Evolutionary conservation across 2,113 vertebrate species (phyloP).

Genomic region (Diadophis punctatus): DNA sequence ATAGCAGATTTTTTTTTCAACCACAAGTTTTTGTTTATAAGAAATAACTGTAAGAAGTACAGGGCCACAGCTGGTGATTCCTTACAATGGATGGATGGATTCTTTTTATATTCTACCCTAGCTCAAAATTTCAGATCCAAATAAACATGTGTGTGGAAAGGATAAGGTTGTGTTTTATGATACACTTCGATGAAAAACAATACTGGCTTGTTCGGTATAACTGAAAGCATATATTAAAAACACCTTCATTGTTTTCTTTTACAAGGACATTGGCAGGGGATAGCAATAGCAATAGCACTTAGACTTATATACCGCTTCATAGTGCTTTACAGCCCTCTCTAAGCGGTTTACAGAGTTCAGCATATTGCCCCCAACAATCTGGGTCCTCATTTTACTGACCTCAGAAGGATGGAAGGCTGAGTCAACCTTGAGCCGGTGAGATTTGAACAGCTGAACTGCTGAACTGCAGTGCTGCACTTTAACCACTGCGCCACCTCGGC

Average conservation of each 20-base stretch:
- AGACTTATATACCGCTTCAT: no score
- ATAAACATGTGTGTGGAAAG: neutral
- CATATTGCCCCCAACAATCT: no score
- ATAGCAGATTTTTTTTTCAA: neutral
- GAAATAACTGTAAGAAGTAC: neutral
- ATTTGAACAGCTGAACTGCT: no score
- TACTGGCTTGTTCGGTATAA: neutral
- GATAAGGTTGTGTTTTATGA: neutral
- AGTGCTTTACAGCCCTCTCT: no score
- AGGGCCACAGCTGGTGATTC: neutral
- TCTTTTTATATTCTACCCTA: neutral
- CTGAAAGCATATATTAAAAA: neutral
- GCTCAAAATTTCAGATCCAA: neutral
- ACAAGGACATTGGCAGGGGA: neutral
- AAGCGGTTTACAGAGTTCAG: no score
- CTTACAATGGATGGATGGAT: neutral
- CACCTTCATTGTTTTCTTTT: neutral
- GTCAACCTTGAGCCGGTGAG: no score
- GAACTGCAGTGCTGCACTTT: no score
- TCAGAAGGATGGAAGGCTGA: no score
- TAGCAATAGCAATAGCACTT: no score
- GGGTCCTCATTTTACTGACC: no score
- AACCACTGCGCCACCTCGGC: no score
- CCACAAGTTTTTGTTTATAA: neutral
- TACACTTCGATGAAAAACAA: neutral